Evolutionary conservation across 2,113 vertebrate genomes (phyloP).

Genomic region (Ibidorhyncha struthersii): DNA sequence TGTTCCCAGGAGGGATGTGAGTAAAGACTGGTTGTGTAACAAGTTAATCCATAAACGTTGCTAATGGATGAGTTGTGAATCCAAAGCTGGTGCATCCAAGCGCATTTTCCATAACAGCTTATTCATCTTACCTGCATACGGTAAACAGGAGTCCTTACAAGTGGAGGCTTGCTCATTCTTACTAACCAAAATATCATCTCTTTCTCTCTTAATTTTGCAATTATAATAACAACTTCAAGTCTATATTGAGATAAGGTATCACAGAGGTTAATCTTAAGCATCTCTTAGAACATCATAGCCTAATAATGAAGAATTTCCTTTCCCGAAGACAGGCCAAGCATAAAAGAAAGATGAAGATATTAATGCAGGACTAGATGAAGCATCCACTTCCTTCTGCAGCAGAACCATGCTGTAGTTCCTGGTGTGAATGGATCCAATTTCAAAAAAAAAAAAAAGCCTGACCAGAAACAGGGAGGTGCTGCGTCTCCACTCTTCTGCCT

Average conservation of each 20-base stretch:
- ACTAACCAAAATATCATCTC: neutral
- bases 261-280: neutral
- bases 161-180: neutral
- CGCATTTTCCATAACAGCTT: neutral
- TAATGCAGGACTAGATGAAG: neutral
- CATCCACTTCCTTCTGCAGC: neutral
- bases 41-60: neutral
- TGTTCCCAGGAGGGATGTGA: neutral
- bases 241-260: neutral
- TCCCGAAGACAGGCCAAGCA: neutral
- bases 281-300: neutral
- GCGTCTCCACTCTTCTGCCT: neutral
- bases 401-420: neutral
- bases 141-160: neutral
- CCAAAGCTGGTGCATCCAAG: neutral
- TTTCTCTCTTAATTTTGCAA: neutral
- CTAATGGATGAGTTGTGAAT: neutral
- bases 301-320: neutral
- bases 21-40: neutral
- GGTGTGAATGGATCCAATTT: neutral
- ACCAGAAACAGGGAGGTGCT: neutral
- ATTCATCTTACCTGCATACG: neutral
- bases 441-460: neutral
- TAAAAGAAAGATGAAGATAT: neutral
- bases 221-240: neutral